A percentile compares a stretch with the other conserved stretches of the same genome.
Evolutionary conservation across 1,140 invertebrate genomes (phyloP).

Genomic region (Aphidius ervi): DNA sequence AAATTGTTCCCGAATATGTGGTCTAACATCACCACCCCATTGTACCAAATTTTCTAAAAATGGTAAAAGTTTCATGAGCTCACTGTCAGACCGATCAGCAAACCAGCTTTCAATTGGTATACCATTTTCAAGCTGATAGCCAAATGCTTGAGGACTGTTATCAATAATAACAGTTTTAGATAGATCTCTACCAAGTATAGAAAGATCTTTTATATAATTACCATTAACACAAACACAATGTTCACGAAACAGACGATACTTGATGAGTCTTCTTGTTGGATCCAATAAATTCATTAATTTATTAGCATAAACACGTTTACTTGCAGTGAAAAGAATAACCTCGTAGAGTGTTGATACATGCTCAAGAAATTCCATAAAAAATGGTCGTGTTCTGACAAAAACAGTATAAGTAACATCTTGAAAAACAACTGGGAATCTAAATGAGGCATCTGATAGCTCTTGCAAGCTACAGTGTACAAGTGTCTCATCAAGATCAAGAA

Average conservation of each 20-base stretch:
- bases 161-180: constrained; percentile 90
- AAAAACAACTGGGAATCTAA: constrained; percentile 91
- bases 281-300: constrained; percentile 91
- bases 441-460: constrained; percentile 86
- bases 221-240: constrained; percentile 94
- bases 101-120: constrained; percentile 99
- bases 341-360: constrained; percentile 86
- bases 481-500: constrained; percentile 89
- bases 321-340: constrained; percentile 94
- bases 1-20: constrained; percentile 84
- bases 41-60: constrained; percentile 85
- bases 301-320: constrained; percentile 93
- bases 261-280: constrained; percentile 83
- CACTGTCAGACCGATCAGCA: constrained; percentile 82
- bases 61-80: constrained; percentile 88
- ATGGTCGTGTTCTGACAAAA: constrained; percentile 87
- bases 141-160: constrained; percentile 90
- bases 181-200: constrained; percentile 88
- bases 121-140: constrained; percentile 92
- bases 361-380: constrained; percentile 88
- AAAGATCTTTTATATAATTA: constrained; percentile 95
- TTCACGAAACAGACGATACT: constrained; percentile 88
- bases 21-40: constrained; percentile 84
- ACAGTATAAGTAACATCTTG: constrained; percentile 88
- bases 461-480: constrained; percentile 92